Evolutionary conservation across 2,888 invertebrate species (phyloP).

Genomic region (Lydus trimaculatus): DNA sequence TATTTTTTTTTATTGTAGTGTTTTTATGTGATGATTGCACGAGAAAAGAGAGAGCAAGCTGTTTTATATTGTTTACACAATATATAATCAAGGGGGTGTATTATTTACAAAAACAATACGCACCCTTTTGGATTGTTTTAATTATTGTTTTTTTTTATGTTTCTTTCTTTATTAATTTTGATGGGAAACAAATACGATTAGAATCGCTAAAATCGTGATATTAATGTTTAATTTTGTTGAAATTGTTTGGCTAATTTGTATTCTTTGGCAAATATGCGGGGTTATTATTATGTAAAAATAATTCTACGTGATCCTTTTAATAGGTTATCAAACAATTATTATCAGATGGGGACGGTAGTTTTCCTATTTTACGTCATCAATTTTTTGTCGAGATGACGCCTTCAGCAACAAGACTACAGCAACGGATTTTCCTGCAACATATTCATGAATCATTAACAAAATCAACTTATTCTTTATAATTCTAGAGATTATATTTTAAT

Average conservation of each 20-base stretch:
- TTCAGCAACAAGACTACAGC: background rate
- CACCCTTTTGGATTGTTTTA: too few species aligned
- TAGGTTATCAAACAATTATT: background rate
- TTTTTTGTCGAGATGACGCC: background rate
- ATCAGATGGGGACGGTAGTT: background rate
- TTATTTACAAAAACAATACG: too few species aligned
- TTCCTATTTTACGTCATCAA: background rate
- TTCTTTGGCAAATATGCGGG: background rate
- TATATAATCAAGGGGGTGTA: background rate
- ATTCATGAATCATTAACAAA: background rate
- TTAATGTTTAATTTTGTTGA: background rate
- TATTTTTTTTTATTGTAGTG: background rate
- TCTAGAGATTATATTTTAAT: background rate
- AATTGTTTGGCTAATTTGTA: background rate
- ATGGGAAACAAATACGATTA: too few species aligned
- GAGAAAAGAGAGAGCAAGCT: too few species aligned
- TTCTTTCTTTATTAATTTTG: background rate
- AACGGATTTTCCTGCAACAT: background rate
- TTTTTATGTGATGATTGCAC: background rate
- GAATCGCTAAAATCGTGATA: background rate
- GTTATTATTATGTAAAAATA: background rate
- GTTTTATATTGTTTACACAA: background rate
- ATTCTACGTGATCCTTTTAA: background rate
- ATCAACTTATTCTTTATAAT: background rate
- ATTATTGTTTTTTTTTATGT: too few species aligned